Evolutionary conservation across 2,888 invertebrate species (phyloP).

Genomic region (Mesochorus sp.): DNA sequence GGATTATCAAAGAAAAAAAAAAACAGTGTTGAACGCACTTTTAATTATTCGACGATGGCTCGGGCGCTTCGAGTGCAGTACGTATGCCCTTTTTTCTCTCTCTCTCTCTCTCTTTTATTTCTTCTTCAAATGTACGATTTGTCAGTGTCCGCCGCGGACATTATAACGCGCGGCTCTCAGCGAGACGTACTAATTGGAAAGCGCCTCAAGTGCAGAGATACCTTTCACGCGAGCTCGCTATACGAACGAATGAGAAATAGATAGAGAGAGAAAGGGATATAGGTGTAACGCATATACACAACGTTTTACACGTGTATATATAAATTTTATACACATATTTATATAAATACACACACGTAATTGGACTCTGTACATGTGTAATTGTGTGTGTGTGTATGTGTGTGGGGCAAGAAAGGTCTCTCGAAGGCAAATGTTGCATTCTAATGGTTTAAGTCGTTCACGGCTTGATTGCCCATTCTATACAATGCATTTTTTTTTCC

Average conservation of each 20-base stretch:
- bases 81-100: constrained; percentile 8
- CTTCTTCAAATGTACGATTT: constrained; percentile 39
- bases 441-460: constrained; percentile 10
- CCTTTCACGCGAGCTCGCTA: constrained; percentile 74
- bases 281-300: constrained; percentile 3
- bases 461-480: neutral
- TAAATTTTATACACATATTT: neutral
- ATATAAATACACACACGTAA: too few relatives aligned
- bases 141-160: constrained; percentile 52
- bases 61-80: too few relatives aligned
- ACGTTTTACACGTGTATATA: neutral
- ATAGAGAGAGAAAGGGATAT: constrained; percentile 32
- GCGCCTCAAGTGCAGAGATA: constrained; percentile 75
- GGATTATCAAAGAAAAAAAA: too few relatives aligned
- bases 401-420: constrained; percentile 30
- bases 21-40: too few relatives aligned
- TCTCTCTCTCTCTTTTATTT: constrained; percentile 18
- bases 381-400: constrained; percentile 11
- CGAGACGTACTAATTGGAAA: constrained; percentile 69
- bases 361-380: constrained; percentile 16
- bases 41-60: too few relatives aligned
- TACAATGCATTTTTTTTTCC: constrained; percentile 27
- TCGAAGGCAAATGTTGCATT: constrained; percentile 27
- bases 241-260: constrained; percentile 35
- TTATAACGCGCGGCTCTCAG: constrained; percentile 35